These are phyloP conservation scores for Aplysia californica DNA, from an alignment of 1,140 invertebrate genomes.

Conservation along the genomic window DNA sequence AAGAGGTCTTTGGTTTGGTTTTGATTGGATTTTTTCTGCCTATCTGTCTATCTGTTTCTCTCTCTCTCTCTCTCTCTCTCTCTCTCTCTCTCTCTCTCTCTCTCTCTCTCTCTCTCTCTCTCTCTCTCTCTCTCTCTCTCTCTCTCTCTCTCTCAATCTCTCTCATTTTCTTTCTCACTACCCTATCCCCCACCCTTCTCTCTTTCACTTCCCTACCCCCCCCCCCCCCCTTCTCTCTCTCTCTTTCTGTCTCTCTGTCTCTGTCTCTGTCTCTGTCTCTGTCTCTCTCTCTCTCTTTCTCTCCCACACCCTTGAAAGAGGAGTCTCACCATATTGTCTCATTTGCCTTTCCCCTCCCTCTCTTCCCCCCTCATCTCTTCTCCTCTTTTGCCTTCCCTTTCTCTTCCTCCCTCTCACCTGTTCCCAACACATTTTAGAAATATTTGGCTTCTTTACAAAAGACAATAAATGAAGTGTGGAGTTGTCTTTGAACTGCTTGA, in stretches of 20 bases:
- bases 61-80: slow-evolving; percentile 2
- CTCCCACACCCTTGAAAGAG: neutral
- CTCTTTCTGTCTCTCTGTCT: slow-evolving; percentile 8
- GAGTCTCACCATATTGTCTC: too few relatives aligned
- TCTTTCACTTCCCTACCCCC: neutral
- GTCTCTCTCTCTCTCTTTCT: slow-evolving; percentile 8
- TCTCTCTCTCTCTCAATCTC: neutral
- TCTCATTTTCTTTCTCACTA: neutral
- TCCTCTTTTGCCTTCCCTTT: neutral
- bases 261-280: slow-evolving; percentile 7
- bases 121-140: neutral
- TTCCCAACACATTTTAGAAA: too few relatives aligned
- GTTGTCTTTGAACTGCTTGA: too few relatives aligned
- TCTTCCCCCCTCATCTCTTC: neutral
- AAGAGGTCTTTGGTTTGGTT: too few relatives aligned
- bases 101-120: slow-evolving; percentile 7
- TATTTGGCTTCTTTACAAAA: too few relatives aligned
- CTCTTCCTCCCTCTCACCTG: neutral
- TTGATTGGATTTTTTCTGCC: neutral
- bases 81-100: slow-evolving; percentile 2
- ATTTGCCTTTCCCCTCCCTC: neutral
- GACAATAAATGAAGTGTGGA: too few relatives aligned
- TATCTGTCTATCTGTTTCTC: neutral
- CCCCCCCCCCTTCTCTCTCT: neutral
- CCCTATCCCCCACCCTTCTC: neutral